Evolutionary conservation across 53 echinoderm and acorn worm species (phyloP).

Genomic region (Holothuria scabra): DNA sequence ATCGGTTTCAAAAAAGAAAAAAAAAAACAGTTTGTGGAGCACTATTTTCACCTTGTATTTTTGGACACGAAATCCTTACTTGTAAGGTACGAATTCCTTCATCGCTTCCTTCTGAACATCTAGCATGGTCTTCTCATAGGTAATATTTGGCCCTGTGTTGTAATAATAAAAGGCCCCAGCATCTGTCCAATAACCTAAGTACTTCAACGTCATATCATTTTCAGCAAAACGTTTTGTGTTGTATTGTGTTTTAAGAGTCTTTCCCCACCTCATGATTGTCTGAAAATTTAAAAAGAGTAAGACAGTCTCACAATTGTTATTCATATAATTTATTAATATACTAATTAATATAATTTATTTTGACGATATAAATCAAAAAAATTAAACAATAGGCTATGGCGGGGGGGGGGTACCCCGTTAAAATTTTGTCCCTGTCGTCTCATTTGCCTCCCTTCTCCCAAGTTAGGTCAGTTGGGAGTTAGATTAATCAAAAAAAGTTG

Average conservation of each 20-base stretch:
- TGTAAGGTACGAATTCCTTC: constrained; percentile 25
- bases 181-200: constrained; percentile 57
- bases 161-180: constrained; percentile 44
- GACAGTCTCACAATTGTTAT: too few relatives aligned
- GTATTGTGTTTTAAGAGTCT: constrained; percentile 10
- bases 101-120: constrained; percentile 44
- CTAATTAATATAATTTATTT: too few relatives aligned
- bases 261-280: constrained; percentile 22
- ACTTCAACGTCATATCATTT: constrained; percentile 35
- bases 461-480: too few relatives aligned
- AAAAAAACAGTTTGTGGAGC: background rate
- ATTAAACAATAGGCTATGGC: too few relatives aligned
- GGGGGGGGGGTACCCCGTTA: too few relatives aligned
- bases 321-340: too few relatives aligned
- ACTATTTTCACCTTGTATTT: background rate
- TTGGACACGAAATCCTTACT: constrained; percentile 22
- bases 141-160: constrained; percentile 39
- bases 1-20: too few relatives aligned
- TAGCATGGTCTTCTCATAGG: constrained; percentile 48
- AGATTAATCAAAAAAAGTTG: too few relatives aligned
- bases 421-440: too few relatives aligned
- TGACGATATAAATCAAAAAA: too few relatives aligned
- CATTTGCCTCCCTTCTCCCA: too few relatives aligned
- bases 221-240: constrained; percentile 37
- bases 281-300: background rate